Base-by-base conservation (phyloP, 2,113 vertebrate genomes). In the Peromyscus leucopus region DNA sequence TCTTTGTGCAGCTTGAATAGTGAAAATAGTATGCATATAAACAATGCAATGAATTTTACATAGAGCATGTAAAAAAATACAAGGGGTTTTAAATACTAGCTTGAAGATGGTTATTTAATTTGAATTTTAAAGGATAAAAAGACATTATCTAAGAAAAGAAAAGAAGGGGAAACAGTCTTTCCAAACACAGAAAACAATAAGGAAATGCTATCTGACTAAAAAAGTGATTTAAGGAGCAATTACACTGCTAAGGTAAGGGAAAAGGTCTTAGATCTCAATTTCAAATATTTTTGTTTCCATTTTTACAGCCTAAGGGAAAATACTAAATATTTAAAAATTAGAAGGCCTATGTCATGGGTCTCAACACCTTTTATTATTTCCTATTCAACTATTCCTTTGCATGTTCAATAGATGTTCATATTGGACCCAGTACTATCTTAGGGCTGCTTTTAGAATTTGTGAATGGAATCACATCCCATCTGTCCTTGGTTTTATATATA, bases 101-200 rank as follows among this genome's bases (percentile, higher is more conserved):
- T 80, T 85, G 63, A 89, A 80, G 51, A 72, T 1, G 12, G 16
- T 28, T 84, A 85, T 63, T 82, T 78, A 31, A 94, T 72, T 12
- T 74, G n/a, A 78, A 2, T 55, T 28, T 88, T 89, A 26, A 94
- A 95, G n/a, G 28, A 72, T 86, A 86, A 76, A 42, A 59, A 55
- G 15, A 55, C 39, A 89, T 89, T 90, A 26, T 67, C 48, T 88
- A 86, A 94, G 21, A 86, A 89, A 86, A 94, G 21, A 86, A 89
- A 39, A 94, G 51, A 86, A 92, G 6, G 19, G 33, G 21, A 79
- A 36, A 46, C 42, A 74, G 21, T 92, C 15, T 36, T 51, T 89
- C 26, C 33, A 89, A 57, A 63, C 4, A 55, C 31, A 84, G n/a
- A 82, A 93, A 76, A 92, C 94, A 22, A 82, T 57, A 31, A 48